Base-by-base conservation (phyloP, 2,888 invertebrate species). In the Oscheius sp. region DNA sequence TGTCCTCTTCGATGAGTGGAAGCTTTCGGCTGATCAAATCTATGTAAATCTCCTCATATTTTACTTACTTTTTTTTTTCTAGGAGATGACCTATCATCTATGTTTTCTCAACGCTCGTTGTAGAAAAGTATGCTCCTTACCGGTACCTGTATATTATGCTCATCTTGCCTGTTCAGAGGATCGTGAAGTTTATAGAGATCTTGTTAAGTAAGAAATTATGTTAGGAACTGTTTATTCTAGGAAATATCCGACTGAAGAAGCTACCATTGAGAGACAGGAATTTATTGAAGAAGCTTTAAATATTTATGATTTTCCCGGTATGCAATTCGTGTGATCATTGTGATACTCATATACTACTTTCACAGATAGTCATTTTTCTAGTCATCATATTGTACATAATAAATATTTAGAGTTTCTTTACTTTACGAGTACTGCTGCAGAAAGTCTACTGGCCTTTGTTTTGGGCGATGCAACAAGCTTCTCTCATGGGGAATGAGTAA, bases 1-100 rank as follows among this genome's bases (percentile, higher is more conserved):
- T 88, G 97, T 98, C 70, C 90, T 99, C 68, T 97, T 97, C 97
- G 98, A 98, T 89, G 97, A 98, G 90, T 96, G 95, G 89, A 94
- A 94, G 88, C 93, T 98, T 88, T 94, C 94, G 81, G 94, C 96
- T 63, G 98, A 99, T 89, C 96, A 98, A 89, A 90, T 98, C 81
- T 98, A 99, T 89, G 78, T 78, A 41, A 67, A 70, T 63, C 50
- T 20, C 45, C 14, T 8, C 33, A 8, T n/a, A n/a, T 36, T 54
- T 51, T 41, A 41, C 47, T 14, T n/a, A 6, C 20, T 2, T 2
- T 3, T 28, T 26, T 3, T 9, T 0, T 54, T 57, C 36, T 61
- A 80, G 77, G 71, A 76, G 67, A 73, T 80, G 73, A 50, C 63
- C 14, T 77, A 75, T 59, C 65, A 70, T 12, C 67, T 80, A 30